phyloP scores from a whole-genome alignment of 2,113 vertebrate genomes.

The Philantomba maxwellii region DNA sequence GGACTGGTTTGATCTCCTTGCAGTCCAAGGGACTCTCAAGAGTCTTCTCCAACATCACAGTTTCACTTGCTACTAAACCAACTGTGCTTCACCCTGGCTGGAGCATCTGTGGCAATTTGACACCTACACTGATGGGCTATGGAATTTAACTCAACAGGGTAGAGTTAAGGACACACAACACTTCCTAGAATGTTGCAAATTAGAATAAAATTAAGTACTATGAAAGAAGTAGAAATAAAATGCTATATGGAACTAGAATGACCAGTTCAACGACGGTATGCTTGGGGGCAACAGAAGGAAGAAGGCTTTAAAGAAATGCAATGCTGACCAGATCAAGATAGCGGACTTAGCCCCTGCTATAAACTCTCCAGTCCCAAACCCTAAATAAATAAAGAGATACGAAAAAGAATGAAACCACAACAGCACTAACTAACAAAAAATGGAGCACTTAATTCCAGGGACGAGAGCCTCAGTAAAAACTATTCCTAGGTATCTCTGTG shows the following conservation, averaged over 20 bases:
- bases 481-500: neutral
- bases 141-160: neutral
- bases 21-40: neutral
- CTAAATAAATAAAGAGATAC: neutral
- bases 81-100: neutral
- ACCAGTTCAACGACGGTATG: too few species aligned
- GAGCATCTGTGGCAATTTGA: neutral
- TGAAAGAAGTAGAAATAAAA: neutral
- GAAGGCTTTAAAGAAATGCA: neutral
- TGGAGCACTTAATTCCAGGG: neutral
- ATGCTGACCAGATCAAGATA: neutral
- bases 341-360: neutral
- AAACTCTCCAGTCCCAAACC: neutral
- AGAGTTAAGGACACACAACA: neutral
- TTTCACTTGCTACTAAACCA: neutral
- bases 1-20: neutral
- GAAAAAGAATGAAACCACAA: neutral
- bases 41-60: neutral
- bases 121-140: neutral
- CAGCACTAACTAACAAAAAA: neutral
- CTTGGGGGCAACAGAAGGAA: neutral
- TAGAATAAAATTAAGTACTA: neutral
- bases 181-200: neutral
- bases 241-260: neutral
- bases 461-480: neutral